Evolutionary conservation across 2,113 vertebrate genomes (phyloP).

Genomic region (Dendropsophus ebraccatus): DNA sequence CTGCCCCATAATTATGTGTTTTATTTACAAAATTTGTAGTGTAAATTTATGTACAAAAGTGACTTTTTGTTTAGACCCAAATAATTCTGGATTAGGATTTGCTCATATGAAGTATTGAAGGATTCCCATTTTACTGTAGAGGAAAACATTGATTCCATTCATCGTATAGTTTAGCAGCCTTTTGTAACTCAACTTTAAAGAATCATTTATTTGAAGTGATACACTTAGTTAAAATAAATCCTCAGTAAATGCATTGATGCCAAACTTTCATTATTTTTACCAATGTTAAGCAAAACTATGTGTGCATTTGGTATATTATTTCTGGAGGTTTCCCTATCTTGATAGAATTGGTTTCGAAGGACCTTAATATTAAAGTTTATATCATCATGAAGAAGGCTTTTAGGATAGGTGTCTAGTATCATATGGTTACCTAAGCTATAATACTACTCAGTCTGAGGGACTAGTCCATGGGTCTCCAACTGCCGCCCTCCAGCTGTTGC

Average conservation of each 20-base stretch:
- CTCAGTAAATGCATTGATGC: neutral
- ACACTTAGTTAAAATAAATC: neutral
- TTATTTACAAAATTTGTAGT: neutral
- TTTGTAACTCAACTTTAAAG: neutral
- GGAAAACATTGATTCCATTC: neutral
- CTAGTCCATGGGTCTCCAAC: too few species aligned
- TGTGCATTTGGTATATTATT: neutral
- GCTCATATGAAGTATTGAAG: neutral
- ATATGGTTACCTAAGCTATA: too few species aligned
- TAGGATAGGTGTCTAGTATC: too few species aligned
- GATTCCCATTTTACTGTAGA: neutral
- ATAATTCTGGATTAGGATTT: neutral
- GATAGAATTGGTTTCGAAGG: neutral
- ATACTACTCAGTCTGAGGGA: too few species aligned
- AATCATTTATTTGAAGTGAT: constrained; percentile 7
- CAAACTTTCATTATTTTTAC: neutral
- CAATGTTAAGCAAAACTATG: neutral
- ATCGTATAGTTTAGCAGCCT: neutral
- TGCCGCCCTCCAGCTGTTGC: too few species aligned
- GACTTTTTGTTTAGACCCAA: neutral
- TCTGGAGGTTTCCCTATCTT: neutral
- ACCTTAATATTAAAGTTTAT: neutral
- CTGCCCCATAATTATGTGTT: constrained; percentile 26
- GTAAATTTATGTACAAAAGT: neutral
- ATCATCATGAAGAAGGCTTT: too few species aligned